Base-by-base conservation (phyloP, 1,140 invertebrate species). In the Spodoptera litura region DNA sequence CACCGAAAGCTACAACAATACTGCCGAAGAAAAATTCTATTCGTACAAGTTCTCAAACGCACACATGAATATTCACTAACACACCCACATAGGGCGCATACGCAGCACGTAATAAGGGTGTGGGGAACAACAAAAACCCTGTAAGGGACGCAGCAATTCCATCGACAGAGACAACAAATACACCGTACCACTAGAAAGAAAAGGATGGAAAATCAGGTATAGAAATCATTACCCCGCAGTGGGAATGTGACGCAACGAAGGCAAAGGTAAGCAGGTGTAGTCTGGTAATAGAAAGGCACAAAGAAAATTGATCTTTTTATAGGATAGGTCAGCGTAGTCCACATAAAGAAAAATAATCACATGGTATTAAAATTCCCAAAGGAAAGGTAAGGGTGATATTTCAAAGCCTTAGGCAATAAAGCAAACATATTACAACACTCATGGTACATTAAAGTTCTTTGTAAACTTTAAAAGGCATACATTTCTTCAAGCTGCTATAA, bases 191-290 rank as follows among this genome's bases (percentile, higher is more conserved):
- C 52, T 66, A 31, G 84, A 68, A 74, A 25, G 83, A 91, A 72
- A 83, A 81, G 75, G 91, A 89, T 49, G 68, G 27, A 83, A 58
- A 59, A 83, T 82, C 85, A 86, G 83, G 85, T 86, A 90, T 77
- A 85, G 75, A 88, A 89, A 88, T 89, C 85, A 87, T 89, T 66
- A 88, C 87, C 88, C 87, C 86, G 84, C 81, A 83, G 81, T 86
- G 86, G 83, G 88, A 88, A 85, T 86, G 87, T 92, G 88, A 91
- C 85, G 89, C 88, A 92, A 91, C 85, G 85, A 84, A 87, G 80
- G 80, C 81, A 80, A 86, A 89, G 82, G 84, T 85, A 88, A 83
- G 91, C 93, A 94, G 93, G 93, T 94, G 93, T 91, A 91, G 79
- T 85, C 79, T 85, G 83, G 82, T 83, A 89, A 88, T 86, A 84